Percentiles rank a stretch among this genome's conserved stretches.
Conservation (phyloP, 2,888 invertebrate genomes). For the Lycocerus yunnanus region DNA sequence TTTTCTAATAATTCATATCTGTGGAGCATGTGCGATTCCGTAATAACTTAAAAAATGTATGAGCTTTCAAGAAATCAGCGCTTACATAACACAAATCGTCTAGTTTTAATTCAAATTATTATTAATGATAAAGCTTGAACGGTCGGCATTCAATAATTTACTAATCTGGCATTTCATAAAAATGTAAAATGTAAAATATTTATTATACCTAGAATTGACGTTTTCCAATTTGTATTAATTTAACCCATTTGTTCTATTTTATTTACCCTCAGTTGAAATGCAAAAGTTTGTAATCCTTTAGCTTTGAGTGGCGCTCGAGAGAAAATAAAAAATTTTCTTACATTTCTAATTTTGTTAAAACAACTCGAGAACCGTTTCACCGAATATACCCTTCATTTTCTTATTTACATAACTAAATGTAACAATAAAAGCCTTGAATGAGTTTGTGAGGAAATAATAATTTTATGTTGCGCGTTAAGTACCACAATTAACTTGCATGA, state of each 20-base stretch:
- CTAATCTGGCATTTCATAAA: background rate
- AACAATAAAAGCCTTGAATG: background rate
- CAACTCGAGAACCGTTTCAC: too few relatives aligned
- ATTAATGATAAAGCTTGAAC: background rate
- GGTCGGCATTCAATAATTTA: background rate
- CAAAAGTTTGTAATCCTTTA: background rate
- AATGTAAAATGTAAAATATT: background rate
- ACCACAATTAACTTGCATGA: background rate
- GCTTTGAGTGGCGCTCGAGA: background rate
- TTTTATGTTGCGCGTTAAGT: background rate
- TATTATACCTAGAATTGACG: background rate
- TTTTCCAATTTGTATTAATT: background rate
- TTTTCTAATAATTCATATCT: background rate
- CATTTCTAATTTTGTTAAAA: background rate
- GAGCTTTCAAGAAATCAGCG: background rate
- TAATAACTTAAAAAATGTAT: background rate
- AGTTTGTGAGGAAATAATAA: background rate
- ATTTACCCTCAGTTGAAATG: too few relatives aligned
- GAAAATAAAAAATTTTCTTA: background rate
- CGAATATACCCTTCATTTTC: background rate
- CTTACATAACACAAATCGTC: background rate
- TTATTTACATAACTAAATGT: background rate
- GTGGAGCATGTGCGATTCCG: background rate
- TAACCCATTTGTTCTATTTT: background rate
- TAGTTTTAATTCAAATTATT: background rate